Evolutionary conservation across 2,797 vertebrate genomes (phyloP).

Genomic region (Limosa lapponica): DNA sequence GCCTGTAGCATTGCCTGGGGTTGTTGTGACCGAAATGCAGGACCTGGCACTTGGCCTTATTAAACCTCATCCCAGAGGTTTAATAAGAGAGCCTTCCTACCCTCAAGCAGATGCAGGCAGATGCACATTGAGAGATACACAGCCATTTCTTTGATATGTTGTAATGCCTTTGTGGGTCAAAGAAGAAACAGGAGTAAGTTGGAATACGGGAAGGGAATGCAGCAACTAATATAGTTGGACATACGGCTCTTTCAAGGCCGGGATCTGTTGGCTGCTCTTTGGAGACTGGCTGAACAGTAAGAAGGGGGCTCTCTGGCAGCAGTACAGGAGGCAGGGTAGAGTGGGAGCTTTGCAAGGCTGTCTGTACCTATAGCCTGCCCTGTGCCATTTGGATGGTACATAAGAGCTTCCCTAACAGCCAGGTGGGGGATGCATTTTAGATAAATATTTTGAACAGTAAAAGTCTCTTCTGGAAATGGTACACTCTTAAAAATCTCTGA

Average conservation of each 20-base stretch:
- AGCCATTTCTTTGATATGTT: neutral
- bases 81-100: too few species aligned
- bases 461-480: neutral
- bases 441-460: neutral
- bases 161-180: neutral
- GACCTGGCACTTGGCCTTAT: too few species aligned
- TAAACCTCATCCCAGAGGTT: too few species aligned
- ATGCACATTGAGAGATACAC: neutral
- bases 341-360: neutral
- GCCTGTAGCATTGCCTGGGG: too few species aligned
- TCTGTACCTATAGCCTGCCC: neutral
- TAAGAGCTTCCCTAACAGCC: neutral
- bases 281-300: neutral
- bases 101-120: too few species aligned
- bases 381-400: neutral
- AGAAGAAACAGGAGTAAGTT: neutral
- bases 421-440: neutral
- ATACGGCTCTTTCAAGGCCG: neutral
- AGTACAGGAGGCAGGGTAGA: neutral
- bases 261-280: neutral
- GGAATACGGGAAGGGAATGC: neutral
- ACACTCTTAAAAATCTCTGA: neutral
- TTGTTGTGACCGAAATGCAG: too few species aligned
- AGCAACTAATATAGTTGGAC: neutral
- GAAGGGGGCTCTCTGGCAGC: neutral